phyloP scores from a whole-genome alignment of 2,113 vertebrate species.

The Trichomycterus rosablanca region DNA sequence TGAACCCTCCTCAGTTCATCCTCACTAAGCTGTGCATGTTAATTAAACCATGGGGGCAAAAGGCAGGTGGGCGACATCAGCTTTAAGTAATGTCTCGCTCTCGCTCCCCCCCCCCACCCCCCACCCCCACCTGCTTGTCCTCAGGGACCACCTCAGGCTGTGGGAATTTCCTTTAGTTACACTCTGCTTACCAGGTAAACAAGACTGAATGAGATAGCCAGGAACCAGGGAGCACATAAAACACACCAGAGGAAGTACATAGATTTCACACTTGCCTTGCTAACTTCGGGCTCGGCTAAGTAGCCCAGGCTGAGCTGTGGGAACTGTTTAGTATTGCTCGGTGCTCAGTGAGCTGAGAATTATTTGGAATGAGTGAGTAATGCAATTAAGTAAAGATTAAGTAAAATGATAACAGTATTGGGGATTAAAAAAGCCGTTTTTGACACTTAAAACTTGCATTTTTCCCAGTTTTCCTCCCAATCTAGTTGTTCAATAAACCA shows the following conservation, averaged over 20 bases:
- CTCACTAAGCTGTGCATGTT: slow-evolving; percentile 81
- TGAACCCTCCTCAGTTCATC: slow-evolving; percentile 72
- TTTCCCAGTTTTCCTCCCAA: too few relatives aligned
- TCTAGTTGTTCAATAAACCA: too few relatives aligned
- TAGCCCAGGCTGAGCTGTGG: slow-evolving; percentile 51
- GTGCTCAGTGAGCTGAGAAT: slow-evolving; percentile 38
- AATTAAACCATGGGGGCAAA: slow-evolving; percentile 84
- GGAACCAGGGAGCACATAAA: slow-evolving; percentile 63
- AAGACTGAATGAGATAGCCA: slow-evolving; percentile 68
- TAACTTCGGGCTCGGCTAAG: slow-evolving; percentile 67
- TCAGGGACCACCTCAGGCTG: slow-evolving; percentile 66
- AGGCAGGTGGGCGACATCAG: slow-evolving; percentile 72
- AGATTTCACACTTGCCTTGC: slow-evolving; percentile 68
- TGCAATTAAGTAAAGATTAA: slow-evolving; percentile 45
- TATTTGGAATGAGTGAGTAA: slow-evolving; percentile 22
- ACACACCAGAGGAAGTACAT: slow-evolving; percentile 68
- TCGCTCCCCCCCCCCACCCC: too few relatives aligned
- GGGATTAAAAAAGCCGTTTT: too few relatives aligned
- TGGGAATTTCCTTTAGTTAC: slow-evolving; percentile 89
- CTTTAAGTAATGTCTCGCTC: slow-evolving; percentile 72
- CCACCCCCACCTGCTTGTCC: slow-evolving; percentile 44
- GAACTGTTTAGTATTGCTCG: slow-evolving; percentile 33
- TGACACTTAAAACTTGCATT: too few relatives aligned
- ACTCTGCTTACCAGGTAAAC: slow-evolving; percentile 91
- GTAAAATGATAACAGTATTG: slow-evolving; percentile 54